These are phyloP conservation scores for Embidobia sp. DNA, from an alignment of 2,888 invertebrate genomes.

Conservation along the genomic window DNA sequence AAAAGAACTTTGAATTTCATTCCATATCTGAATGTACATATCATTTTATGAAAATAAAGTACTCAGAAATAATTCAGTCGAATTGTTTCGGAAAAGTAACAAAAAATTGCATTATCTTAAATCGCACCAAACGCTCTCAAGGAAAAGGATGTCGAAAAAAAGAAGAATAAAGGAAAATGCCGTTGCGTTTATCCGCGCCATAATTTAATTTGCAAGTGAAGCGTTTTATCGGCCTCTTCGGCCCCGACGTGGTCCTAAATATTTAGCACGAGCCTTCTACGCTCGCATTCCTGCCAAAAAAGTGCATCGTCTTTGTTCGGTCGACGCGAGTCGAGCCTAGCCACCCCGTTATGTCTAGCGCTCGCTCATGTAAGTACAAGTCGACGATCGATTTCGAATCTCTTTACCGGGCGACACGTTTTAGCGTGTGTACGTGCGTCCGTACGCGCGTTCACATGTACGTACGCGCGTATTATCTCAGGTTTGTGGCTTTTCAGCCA, in stretches of 20 bases:
- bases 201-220: too few relatives aligned
- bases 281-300: slow-evolving; percentile 10
- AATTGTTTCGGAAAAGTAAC: too few relatives aligned
- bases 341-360: slow-evolving; percentile 33
- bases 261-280: background rate
- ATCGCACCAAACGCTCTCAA: too few relatives aligned
- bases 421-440: slow-evolving; percentile 23
- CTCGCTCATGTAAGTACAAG: slow-evolving; percentile 47
- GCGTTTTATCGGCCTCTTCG: too few relatives aligned
- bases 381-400: slow-evolving; percentile 59
- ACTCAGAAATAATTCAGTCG: too few relatives aligned
- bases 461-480: slow-evolving; percentile 20
- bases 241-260: background rate
- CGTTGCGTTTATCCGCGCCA: too few relatives aligned
- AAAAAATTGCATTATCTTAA: too few relatives aligned
- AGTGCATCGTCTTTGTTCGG: slow-evolving; percentile 39
- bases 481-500: slow-evolving; percentile 29
- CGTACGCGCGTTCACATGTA: slow-evolving; percentile 14
- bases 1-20: too few relatives aligned
- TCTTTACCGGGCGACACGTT: slow-evolving; percentile 49
- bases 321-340: slow-evolving; percentile 42
- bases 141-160: too few relatives aligned
- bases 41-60: too few relatives aligned
- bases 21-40: too few relatives aligned
- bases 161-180: too few relatives aligned